Evolutionary conservation across 30 jellyfish, hydroid and myxozoan species (phyloP), one percentile per base, ranked within the genome.

Genomic region (Hydractinia echinata): DNA sequence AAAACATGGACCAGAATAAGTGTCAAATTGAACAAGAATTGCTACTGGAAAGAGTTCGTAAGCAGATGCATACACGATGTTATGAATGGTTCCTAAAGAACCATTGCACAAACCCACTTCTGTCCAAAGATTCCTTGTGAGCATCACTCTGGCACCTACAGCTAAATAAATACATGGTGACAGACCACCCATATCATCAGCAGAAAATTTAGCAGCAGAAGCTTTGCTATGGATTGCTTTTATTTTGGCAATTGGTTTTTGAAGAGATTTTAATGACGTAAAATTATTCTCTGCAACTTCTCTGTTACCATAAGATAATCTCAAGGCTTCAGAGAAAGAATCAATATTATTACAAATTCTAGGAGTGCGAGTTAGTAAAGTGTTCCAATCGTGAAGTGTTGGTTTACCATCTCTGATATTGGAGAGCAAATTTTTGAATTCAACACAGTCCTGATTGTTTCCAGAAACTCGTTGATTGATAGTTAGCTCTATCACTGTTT

Each of bases 41-140:
- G 82, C 81, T 48, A 84, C 16, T 5, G 92, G 92, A 71, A 84
- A 76, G 15, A 48, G 20, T 13, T 76, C 86, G 61, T 82, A 82
- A 44, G 49, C 72, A 51, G 74, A 76, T 52, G 7, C 15, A 62
- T 73, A 84, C 11, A 84, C 76, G 52, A 84, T 76, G 67, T 76
- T 83, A 39, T 44, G 64, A 21, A 84, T 76, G 56, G 81, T 66
- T 15, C 87, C 92, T 44, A 67, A 73, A 18, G 92, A 73, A 61
- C 92, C 92, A 84, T 84, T 84, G 21, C 92, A 84, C 44, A 84
- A 76, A 54, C 92, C 92, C 14, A 58, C 85, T 19, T 84, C 92
- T 50, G 92, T 84, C 92, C 92, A 72, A 21, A 84, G 81, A 84
- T 84, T 84, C 68, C 62, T 55, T 10, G 79, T 73, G 54, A 84